Conservation (phyloP, 2,113 vertebrate genomes). For the Sturnus vulgaris region DNA sequence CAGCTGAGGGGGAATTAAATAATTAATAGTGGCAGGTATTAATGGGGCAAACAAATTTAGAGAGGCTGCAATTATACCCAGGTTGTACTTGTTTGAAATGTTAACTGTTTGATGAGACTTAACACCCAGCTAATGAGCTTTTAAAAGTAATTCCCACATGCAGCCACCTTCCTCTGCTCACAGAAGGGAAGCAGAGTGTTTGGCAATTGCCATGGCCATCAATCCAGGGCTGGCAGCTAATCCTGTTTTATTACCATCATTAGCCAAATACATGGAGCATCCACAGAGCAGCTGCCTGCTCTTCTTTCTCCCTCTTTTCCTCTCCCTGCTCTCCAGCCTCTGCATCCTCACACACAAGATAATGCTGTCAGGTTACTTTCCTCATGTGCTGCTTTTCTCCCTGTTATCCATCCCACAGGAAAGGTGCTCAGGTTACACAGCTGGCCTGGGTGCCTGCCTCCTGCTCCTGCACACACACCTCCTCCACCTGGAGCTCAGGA, state of each 20-base stretch:
- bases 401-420: background rate
- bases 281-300: background rate
- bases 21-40: constrained; percentile 28
- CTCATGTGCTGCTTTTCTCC: background rate
- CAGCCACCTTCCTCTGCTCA: background rate
- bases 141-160: background rate
- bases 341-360: background rate
- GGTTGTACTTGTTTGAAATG: background rate
- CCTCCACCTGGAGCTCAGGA: background rate
- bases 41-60: constrained; percentile 5
- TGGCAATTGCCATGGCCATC: background rate
- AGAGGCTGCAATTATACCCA: background rate
- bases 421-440: background rate
- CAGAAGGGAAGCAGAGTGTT: background rate
- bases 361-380: background rate
- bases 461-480: background rate
- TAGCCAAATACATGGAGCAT: background rate
- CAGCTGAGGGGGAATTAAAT: background rate
- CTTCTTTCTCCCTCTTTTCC: background rate
- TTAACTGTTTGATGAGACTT: constrained; percentile 48
- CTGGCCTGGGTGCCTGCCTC: background rate
- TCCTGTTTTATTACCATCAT: constrained; percentile 37
- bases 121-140: constrained; percentile 46
- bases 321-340: background rate
- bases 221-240: constrained; percentile 11